Evolutionary conservation across 2,113 vertebrate genomes (phyloP).

Genomic region (Lycaon pictus): DNA sequence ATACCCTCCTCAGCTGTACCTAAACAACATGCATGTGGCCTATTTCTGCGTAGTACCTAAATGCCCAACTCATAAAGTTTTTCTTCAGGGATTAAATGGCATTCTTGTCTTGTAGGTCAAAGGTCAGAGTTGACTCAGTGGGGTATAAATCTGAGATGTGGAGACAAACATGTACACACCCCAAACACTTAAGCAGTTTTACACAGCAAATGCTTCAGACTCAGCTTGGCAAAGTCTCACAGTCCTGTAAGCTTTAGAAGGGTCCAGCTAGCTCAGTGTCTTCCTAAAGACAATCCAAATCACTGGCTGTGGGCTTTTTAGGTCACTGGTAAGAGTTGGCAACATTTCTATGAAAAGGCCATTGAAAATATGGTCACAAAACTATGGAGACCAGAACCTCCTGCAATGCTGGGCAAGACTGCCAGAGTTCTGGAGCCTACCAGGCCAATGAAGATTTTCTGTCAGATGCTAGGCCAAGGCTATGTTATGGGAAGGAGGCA

Average conservation of each 20-base stretch:
- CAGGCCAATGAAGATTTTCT: conserved; percentile 4
- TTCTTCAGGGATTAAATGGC: conserved; percentile 24
- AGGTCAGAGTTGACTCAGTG: conserved; percentile 56
- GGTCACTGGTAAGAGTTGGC: not conserved
- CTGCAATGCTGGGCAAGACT: not conserved
- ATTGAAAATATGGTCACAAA: not conserved
- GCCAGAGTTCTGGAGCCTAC: not conserved
- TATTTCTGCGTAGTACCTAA: not conserved
- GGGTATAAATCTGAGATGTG: not conserved
- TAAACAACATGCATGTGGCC: not conserved
- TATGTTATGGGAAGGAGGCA: not conserved
- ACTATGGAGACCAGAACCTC: not conserved
- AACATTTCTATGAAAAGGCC: conserved; percentile 39
- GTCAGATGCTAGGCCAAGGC: not conserved
- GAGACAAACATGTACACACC: conserved; percentile 40
- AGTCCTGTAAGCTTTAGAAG: not conserved
- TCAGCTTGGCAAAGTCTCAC: not conserved
- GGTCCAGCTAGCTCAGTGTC: not conserved
- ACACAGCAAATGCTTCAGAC: conserved; percentile 14
- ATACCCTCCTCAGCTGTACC: not conserved
- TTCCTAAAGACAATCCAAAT: not conserved
- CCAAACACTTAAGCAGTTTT: not conserved
- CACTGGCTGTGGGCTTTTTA: not conserved
- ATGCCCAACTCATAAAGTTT: not conserved
- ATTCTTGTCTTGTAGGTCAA: conserved; percentile 13